Conservation (phyloP, 2,888 invertebrate genomes). For the Tiphia femorata region DNA sequence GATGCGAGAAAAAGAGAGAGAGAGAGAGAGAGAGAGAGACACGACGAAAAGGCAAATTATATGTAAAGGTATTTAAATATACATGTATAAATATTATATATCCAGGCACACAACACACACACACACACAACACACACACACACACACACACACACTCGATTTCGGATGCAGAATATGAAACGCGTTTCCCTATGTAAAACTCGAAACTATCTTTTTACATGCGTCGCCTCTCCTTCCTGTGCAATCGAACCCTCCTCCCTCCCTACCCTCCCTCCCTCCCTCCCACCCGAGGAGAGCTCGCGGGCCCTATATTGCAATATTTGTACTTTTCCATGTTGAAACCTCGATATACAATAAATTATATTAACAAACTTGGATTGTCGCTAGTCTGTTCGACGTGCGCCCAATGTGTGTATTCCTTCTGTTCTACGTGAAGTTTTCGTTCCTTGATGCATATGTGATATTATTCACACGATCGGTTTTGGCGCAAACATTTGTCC, state of each 20-base stretch:
- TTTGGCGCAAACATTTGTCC: no score
- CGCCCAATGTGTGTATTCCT: neutral
- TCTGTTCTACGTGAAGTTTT: conserved; percentile 3
- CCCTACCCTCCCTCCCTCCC: conserved; percentile 67
- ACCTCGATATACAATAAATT: conserved; percentile 70
- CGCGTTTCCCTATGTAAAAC: conserved; percentile 11
- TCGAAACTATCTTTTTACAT: conserved; percentile 30
- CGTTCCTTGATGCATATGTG: no score
- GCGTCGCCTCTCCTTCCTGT: conserved; percentile 40
- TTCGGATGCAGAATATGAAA: conserved; percentile 20
- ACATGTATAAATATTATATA: conserved; percentile 14
- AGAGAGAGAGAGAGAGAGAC: conserved; percentile 14
- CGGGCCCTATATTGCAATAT: conserved; percentile 69
- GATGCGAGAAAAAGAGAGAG: conserved; percentile 20
- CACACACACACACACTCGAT: conserved; percentile 15
- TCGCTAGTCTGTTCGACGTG: conserved; percentile 19
- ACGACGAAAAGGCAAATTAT: conserved; percentile 20
- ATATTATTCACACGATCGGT: no score
- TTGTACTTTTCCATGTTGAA: conserved; percentile 70
- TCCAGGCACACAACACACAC: neutral
- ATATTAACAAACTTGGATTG: conserved; percentile 68
- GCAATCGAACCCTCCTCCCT: conserved; percentile 40
- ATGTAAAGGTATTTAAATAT: conserved; percentile 19
- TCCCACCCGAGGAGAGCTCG: conserved; percentile 67
- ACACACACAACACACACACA: conserved; percentile 9